Base-by-base conservation (phyloP, 1,140 invertebrate genomes). In the Drosophila orosa region DNA sequence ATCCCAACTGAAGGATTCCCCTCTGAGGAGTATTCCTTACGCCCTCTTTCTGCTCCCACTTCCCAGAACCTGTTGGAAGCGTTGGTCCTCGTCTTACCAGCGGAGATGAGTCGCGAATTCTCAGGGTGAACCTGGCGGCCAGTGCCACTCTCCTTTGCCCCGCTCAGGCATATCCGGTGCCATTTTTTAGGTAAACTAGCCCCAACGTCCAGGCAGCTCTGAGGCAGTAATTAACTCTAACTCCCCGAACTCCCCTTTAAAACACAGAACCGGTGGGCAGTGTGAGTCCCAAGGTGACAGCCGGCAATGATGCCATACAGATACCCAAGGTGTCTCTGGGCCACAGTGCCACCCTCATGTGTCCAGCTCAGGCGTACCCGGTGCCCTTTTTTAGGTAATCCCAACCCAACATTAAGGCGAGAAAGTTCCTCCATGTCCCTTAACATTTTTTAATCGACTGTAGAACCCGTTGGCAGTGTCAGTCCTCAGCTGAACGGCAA, bases 211-310 rank as follows among this genome's bases (percentile, higher is more conserved):
- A 77, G 62, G 63, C 39, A 37, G 27, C 17, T 4, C 7, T 24
- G 1, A 5, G 3, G 2, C 10, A 25, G 37, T 29, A 10, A 39
- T 29, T 15, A 5, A 12, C n/a, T n/a, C 8, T 25, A 13, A 79
- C 7, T 40, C 4, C n/a, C 12, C 17, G 5, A 27, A 17, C 13
- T 10, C 13, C 22, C 54, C 33, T 37, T 42, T 8, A 7, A 25
- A 52, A 45, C 27, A 45, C 93, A 96, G 95, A 96, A 92, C 95
- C 95, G 22, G 94, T 96, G 74, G 95, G 94, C 71, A 95, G 95
- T 89, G 95, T 95, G 50, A 93, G 93, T 78, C 95, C 95, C 66
- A 95, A 95, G 91, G 94, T 95, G 63, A 93, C 94, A 45, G 93
- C 93, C 69, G 93, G 94, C 89, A 93, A 94, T 92, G 94, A 93